Evolutionary conservation across 2,888 invertebrate species (phyloP).

Genomic region (Hypselothyrea guttata): DNA sequence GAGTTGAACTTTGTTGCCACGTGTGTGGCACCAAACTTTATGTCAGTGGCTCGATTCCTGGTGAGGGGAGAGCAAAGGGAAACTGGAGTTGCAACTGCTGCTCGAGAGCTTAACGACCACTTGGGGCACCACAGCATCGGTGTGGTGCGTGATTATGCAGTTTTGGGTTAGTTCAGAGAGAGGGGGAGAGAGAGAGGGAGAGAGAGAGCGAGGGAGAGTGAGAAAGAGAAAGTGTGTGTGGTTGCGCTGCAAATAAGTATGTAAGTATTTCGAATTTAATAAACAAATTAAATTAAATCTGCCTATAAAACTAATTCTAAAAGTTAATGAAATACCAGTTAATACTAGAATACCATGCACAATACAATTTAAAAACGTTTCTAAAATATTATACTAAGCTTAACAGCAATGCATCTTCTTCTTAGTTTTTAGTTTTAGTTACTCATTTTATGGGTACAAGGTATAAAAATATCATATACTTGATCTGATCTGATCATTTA

Average conservation of each 20-base stretch:
- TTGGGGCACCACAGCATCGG: constrained; percentile 45
- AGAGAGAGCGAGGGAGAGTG: not conserved
- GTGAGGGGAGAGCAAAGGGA: not conserved
- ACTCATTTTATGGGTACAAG: no score
- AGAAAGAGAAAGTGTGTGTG: not conserved
- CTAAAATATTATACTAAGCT: no score
- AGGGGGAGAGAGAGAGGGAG: not conserved
- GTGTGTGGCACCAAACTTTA: constrained; percentile 32
- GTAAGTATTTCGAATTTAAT: no score
- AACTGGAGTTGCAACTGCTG: constrained; percentile 41
- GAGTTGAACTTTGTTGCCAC: constrained; percentile 42
- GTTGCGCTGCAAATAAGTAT: not conserved
- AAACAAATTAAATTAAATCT: no score
- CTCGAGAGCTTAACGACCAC: constrained; percentile 59
- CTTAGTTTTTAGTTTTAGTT: no score
- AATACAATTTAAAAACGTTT: no score
- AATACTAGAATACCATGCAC: no score
- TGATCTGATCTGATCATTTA: no score
- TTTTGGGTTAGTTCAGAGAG: constrained; percentile 30
- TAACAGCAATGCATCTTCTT: no score
- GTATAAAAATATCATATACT: no score
- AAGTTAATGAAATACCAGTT: no score
- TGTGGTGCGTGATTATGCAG: constrained; percentile 51
- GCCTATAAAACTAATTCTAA: no score
- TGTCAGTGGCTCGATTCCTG: not conserved